These are phyloP conservation scores for Agapornis canus DNA, from an alignment of 2,797 vertebrate genomes.

Conservation along the genomic window DNA sequence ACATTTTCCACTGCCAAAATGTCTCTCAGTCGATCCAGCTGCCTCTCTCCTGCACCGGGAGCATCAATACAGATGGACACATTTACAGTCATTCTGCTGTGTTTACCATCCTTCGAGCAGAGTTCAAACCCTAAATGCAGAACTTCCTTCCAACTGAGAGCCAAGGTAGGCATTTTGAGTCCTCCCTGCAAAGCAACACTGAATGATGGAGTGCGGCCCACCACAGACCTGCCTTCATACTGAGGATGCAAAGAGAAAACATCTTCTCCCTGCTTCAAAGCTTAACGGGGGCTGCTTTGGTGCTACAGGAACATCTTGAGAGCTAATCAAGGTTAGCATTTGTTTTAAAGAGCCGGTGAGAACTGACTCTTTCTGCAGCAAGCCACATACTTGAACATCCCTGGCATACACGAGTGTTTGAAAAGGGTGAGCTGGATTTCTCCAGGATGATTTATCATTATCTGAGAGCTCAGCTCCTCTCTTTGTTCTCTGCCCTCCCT, in stretches of 20 bases:
- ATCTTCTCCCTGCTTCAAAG: not conserved
- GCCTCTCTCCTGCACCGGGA: not conserved
- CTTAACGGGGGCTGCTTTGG: not conserved
- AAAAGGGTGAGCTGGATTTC: not conserved
- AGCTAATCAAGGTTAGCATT: not conserved
- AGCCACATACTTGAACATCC: not conserved
- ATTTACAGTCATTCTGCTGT: not conserved
- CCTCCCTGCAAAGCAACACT: not conserved
- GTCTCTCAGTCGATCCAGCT: not conserved
- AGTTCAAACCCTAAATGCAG: not conserved
- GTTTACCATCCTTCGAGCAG: not conserved
- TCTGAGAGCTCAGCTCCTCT: not conserved
- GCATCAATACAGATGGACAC: not conserved
- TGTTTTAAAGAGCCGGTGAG: not conserved
- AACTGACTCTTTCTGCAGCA: not conserved
- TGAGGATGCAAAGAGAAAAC: not conserved
- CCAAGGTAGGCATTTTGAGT: fast-evolving
- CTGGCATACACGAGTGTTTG: not conserved
- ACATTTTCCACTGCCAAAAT: not conserved
- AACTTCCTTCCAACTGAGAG: not conserved
- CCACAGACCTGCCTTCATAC: not conserved
- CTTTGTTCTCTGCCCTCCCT: not conserved
- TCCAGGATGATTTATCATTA: not conserved
- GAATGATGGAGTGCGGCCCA: not conserved
- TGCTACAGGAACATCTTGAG: not conserved